Base-by-base conservation (phyloP, 2,888 invertebrate genomes). In the Esperia sulphurella region DNA sequence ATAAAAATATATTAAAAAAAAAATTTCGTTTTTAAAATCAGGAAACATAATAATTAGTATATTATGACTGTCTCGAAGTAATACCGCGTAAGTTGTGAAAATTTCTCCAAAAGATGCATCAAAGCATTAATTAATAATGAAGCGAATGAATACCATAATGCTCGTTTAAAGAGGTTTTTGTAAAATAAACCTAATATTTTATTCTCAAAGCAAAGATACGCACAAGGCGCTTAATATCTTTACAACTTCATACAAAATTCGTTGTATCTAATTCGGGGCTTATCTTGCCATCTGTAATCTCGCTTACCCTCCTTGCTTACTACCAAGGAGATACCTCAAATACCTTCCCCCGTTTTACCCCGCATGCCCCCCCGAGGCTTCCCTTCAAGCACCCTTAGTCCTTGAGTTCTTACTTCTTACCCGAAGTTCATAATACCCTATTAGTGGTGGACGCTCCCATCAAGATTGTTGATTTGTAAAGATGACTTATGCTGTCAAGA, bases 221-320 rank as follows among this genome's bases (percentile, higher is more conserved):
- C 53, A 61, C 65, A 72, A 71, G 73, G 68, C 68, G 72, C 72
- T 78, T 83, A 80, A 83, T 80, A 79, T 81, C 80, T 82, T 83
- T 79, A 76, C 71, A 82, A 84, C 74, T 81, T 86, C 83, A 85
- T 85, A 83, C 83, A 78, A 86, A 83, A 88, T 87, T 84, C 79
- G 84, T 79, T 84, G 83, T 84, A 80, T 84, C 84, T 86, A 87
- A 87, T 86, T 86, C 83, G 71, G 71, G 77, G 87, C 81, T 88
- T 89, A 87, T 85, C 88, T 78, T 85, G 85, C 80, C 88, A 87
- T 87, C 85, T 83, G 79, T 86, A 87, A 87, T 87, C 86, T 85
- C 65, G 62, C 66, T 62, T 81, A 75, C 75, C 68, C 71, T 61
- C 65, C 64, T 71, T 75, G 66, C 75, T 71, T 70, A 70, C 73